phyloP scores from a whole-genome alignment of 1,140 invertebrate species.

The Heliconius hermathena region DNA sequence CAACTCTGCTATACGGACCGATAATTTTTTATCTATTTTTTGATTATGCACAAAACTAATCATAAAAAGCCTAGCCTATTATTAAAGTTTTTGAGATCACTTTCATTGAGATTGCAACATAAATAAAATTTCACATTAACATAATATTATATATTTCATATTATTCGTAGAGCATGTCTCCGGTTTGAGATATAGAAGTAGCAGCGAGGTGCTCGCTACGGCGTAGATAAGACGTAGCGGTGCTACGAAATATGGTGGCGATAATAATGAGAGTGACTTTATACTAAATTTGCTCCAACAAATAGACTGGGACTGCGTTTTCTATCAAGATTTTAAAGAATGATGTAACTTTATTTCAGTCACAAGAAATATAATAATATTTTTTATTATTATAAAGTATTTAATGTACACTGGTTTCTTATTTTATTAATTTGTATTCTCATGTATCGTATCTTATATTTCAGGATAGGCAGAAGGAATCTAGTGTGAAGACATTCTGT shows the following conservation, averaged over 20 bases:
- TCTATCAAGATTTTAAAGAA: slow-evolving; percentile 13
- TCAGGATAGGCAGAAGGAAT: too few species aligned
- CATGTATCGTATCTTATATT: too few species aligned
- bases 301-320: neutral
- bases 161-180: neutral
- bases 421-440: too few species aligned
- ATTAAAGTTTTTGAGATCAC: neutral
- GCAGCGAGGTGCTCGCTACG: slow-evolving; percentile 1
- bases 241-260: slow-evolving; percentile 10
- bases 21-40: too few species aligned
- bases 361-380: neutral
- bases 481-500: too few species aligned
- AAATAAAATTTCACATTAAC: neutral
- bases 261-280: slow-evolving; percentile 4
- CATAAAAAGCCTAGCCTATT: too few species aligned
- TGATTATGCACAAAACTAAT: too few species aligned
- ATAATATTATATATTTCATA: neutral
- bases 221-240: slow-evolving; percentile 9
- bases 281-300: slow-evolving; percentile 11
- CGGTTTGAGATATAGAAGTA: slow-evolving; percentile 10
- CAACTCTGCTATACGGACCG: too few species aligned
- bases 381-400: too few species aligned
- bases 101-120: neutral
- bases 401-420: too few species aligned
- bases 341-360: neutral